phyloP scores from a whole-genome alignment of 2,113 vertebrate genomes.

The Tetraodon nigroviridis region DNA sequence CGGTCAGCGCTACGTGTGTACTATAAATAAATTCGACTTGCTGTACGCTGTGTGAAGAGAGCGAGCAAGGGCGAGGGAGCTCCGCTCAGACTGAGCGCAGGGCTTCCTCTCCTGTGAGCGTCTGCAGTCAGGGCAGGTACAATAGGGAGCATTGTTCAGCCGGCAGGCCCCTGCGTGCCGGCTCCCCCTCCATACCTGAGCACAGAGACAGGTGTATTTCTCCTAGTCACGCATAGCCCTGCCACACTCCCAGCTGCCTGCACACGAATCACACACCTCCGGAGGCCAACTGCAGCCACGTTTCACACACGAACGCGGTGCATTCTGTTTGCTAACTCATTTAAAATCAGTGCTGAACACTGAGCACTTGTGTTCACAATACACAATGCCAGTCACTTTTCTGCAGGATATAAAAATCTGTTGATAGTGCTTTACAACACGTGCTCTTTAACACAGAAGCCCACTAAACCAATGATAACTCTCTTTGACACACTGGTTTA shows the following conservation, averaged over 20 bases:
- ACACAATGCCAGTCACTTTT: not conserved
- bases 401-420: conserved; percentile 4
- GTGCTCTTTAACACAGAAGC: conserved; percentile 21
- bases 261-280: conserved; percentile 38
- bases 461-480: conserved; percentile 22
- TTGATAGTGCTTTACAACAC: conserved; percentile 8
- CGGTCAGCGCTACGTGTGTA: conserved; percentile 68
- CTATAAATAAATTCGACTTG: conserved; percentile 65
- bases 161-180: conserved; percentile 82
- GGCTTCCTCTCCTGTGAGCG: conserved; percentile 70
- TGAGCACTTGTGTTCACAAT: not conserved
- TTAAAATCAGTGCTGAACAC: conserved; percentile 2
- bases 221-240: conserved; percentile 76
- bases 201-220: conserved; percentile 85
- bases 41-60: conserved; percentile 39
- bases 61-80: conserved; percentile 25
- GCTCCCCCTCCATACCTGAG: conserved; percentile 74
- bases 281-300: conserved; percentile 8
- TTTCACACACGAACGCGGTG: conserved; percentile 7
- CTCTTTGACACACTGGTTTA: conserved; percentile 11
- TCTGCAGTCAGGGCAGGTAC: conserved; percentile 74
- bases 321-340: no score
- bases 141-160: conserved; percentile 82
- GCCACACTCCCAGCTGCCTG: conserved; percentile 66
- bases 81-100: conserved; percentile 64